Evolutionary conservation across 2,888 invertebrate species (phyloP), one percentile per base, ranked within the genome.

Genomic region (Hypolimnas misippus): DNA sequence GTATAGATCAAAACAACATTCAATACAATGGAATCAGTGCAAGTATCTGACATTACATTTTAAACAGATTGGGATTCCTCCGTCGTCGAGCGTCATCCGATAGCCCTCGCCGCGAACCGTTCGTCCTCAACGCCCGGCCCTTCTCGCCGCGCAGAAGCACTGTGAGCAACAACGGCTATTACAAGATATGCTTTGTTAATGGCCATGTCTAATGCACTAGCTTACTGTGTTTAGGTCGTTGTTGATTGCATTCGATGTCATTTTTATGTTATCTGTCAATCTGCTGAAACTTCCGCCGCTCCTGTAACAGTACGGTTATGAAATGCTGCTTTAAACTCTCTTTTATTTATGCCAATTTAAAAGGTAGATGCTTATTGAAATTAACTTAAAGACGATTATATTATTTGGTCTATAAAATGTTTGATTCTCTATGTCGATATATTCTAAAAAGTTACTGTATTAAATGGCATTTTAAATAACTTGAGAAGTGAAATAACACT

Each of bases 181-280:
- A 92, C 89, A 92, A 92, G 88, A 92, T 92, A 76, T 92, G 92
- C 92, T 92, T 92, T 92, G 92, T 92, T 84, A 92, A 93, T 89
- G 92, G 91, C 89, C 89, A 88, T 85, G 87, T 91, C 79, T 93
- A 84, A 77, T 79, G 74, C 74, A 73, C 79, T 76, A 70, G 81
- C 81, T 81, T n/a, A n/a, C n/a, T 59, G 44, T 59, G 52, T 17
- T 33, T 25, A 3, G 53, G 44, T 44, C 35, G 55, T 58, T 57
- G 29, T 55, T 54, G 54, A 25, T 56, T 49, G 57, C 56, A 61
- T 58, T 58, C 49, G 8, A 19, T 46, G 53, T 53, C 2, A 19
- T 17, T 56, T 2, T 17, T 10, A 19, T 16, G n/a, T n/a, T n/a
- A n/a, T n/a, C n/a, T n/a, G n/a, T n/a, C n/a, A n/a, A n/a, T n/a